Percentiles rank a stretch among this genome's conserved stretches.
phyloP scores from a whole-genome alignment of 2,888 invertebrate species.

The Agriotes lineatus region DNA sequence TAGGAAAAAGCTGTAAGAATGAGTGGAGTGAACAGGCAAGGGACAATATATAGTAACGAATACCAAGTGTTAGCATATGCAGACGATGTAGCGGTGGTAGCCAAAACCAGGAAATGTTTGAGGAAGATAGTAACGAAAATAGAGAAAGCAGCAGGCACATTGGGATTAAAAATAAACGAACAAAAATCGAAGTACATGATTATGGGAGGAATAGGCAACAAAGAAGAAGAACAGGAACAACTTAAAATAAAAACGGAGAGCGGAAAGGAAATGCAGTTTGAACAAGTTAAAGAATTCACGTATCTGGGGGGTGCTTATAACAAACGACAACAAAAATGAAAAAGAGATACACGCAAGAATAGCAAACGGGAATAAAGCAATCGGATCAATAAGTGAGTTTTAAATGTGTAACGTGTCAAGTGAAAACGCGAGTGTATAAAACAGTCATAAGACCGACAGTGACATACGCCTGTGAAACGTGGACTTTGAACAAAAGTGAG shows the following conservation, averaged over 20 bases:
- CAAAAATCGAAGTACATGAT: neutral
- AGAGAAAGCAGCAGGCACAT: neutral
- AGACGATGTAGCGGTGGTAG: neutral
- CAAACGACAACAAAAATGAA: neutral
- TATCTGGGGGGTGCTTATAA: too few species aligned
- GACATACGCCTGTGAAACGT: neutral
- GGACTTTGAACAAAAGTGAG: neutral
- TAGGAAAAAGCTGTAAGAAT: neutral
- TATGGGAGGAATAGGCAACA: neutral
- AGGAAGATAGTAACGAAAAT: neutral
- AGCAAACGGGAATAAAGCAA: neutral
- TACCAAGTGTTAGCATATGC: neutral
- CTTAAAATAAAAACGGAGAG: neutral
- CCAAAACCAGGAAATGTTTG: neutral
- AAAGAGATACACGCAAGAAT: neutral
- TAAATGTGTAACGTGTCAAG: neutral
- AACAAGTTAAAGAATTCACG: too few species aligned
- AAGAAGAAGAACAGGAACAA: neutral
- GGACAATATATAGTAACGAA: neutral
- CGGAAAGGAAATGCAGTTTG: too few species aligned
- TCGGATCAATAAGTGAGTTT: neutral
- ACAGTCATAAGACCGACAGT: neutral
- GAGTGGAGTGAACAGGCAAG: neutral
- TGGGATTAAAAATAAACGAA: neutral
- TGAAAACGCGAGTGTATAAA: neutral